These are phyloP conservation scores for Nomada ferruginata DNA, from an alignment of 2,888 invertebrate genomes.

Conservation along the genomic window DNA sequence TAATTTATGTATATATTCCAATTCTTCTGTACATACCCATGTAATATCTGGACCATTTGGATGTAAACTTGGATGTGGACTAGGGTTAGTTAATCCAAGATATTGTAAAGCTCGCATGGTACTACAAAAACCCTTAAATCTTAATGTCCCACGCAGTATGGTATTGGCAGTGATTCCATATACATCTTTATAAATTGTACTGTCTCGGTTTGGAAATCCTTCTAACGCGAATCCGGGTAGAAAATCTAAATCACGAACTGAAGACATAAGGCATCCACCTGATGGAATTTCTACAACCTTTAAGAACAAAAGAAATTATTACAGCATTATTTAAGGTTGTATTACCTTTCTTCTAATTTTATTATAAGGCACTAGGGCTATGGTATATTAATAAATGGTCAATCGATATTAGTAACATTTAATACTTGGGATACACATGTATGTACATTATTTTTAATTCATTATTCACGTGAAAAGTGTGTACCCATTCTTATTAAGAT, in stretches of 20 bases:
- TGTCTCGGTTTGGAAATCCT: slow-evolving; percentile 98
- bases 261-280: slow-evolving; percentile 95
- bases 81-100: slow-evolving; percentile 94
- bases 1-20: neutral
- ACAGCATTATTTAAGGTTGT: neutral
- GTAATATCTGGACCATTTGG: slow-evolving; percentile 97
- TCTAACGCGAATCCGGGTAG: slow-evolving; percentile 98
- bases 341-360: no score
- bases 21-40: slow-evolving; percentile 88
- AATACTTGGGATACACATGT: neutral
- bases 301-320: neutral
- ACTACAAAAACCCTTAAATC: slow-evolving; percentile 96
- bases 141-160: slow-evolving; percentile 95
- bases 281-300: slow-evolving; percentile 94
- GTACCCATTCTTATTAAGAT: neutral
- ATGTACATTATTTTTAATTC: neutral
- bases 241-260: slow-evolving; percentile 92
- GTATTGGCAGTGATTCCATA: slow-evolving; percentile 97
- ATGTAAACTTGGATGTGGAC: slow-evolving; percentile 95
- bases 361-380: no score
- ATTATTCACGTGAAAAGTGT: neutral
- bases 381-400: no score
- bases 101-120: slow-evolving; percentile 94
- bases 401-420: no score
- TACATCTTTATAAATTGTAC: slow-evolving; percentile 93